phyloP scores from a whole-genome alignment of 1,140 invertebrate species.

The Leptoteleia sp. region DNA sequence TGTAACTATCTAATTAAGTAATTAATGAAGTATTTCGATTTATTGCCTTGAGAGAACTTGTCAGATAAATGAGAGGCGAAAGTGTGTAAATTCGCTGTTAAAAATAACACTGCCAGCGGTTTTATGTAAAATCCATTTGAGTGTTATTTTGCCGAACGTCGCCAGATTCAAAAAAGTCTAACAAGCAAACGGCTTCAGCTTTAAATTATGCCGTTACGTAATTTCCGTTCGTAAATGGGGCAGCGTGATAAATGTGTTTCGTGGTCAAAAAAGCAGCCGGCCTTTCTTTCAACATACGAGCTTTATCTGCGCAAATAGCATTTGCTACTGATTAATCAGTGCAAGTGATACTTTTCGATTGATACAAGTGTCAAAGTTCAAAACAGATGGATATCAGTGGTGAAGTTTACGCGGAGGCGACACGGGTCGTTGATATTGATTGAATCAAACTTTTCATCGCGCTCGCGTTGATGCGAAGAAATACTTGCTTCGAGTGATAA shows the following conservation, averaged over 20 bases:
- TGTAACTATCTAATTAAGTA: too few relatives aligned
- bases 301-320: too few relatives aligned
- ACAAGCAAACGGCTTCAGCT: neutral
- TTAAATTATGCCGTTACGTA: conserved; percentile 2
- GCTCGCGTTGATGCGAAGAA: neutral
- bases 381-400: neutral
- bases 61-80: too few relatives aligned
- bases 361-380: neutral
- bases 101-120: neutral
- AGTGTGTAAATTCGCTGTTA: too few relatives aligned
- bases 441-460: neutral
- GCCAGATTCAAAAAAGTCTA: neutral
- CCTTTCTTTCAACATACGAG: too few relatives aligned
- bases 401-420: neutral
- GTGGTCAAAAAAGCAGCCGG: too few relatives aligned
- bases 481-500: conserved; percentile 6
- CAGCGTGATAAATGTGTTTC: too few relatives aligned
- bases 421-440: neutral
- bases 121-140: neutral
- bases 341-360: too few relatives aligned
- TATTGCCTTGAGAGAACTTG: too few relatives aligned
- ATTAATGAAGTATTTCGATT: too few relatives aligned
- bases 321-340: too few relatives aligned
- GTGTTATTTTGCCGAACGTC: neutral
- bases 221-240: neutral